Conservation (phyloP, 37 sponge, comb jelly and placozoan genomes). For the Haliclona indistincta region DNA sequence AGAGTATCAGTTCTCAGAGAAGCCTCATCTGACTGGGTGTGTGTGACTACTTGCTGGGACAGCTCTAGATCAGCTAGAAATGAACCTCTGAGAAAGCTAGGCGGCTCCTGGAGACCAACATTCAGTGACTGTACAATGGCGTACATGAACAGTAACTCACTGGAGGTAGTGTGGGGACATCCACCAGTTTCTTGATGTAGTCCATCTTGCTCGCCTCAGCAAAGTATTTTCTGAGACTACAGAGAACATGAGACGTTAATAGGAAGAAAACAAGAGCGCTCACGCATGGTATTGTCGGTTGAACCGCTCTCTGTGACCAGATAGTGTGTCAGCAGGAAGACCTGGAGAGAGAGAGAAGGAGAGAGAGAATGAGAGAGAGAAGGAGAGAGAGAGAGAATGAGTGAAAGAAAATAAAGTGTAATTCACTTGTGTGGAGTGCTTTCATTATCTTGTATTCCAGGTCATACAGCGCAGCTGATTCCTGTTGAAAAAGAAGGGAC, state of each 20-base stretch:
- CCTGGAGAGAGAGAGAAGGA: conserved; percentile 18
- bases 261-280: conserved; percentile 11
- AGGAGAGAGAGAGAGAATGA: conserved; percentile 11
- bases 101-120: conserved; percentile 1
- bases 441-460: conserved; percentile 82
- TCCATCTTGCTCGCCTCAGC: conserved; percentile 68
- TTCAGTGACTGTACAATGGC: neutral
- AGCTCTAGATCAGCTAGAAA: neutral
- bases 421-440: conserved; percentile 71
- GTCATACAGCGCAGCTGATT: conserved; percentile 83
- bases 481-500: conserved; percentile 62
- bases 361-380: conserved; percentile 34
- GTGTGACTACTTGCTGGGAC: neutral
- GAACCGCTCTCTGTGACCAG: conserved; percentile 90
- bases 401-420: neutral
- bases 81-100: conserved; percentile 3
- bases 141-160: conserved; percentile 23
- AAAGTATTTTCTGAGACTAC: conserved; percentile 80
- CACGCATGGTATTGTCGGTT: conserved; percentile 86
- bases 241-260: neutral
- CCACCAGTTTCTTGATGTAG: conserved; percentile 73
- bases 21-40: neutral
- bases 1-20: neutral
- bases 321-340: conserved; percentile 80
- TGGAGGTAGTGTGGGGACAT: conserved; percentile 68